Evolutionary conservation across 1,140 invertebrate genomes (phyloP), one percentile per base, ranked within the genome.

Genomic region (Drosophila leontia): DNA sequence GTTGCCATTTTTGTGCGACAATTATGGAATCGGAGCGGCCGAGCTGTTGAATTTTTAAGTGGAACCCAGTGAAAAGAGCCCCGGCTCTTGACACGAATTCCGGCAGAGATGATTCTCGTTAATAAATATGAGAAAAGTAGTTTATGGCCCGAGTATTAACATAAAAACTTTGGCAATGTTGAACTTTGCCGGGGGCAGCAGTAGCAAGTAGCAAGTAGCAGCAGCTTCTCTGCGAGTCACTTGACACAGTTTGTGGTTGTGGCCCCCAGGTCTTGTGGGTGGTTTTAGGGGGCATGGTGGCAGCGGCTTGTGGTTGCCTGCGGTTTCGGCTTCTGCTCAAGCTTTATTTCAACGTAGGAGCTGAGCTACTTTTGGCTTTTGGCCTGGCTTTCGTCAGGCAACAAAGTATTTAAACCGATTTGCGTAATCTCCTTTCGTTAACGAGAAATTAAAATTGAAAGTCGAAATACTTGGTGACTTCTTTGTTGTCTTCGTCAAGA

Each of bases 11-110:
- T 59, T 47, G 62, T 58, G 47, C 59, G 62, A 68, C 83, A 82
- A 86, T 87, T 87, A 82, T 79, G 70, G 69, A 87, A 61, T 76
- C 59, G 55, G 70, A 74, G 70, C 70, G 67, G 48, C 42, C 47
- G 62, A 71, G 67, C 67, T 55, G 78, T 62, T 85, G 74, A 23
- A 37, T 41, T 29, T 53, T 57, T 42, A 32, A 69, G 69, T 58
- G 51, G 23, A 15, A 29, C 1, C 34, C 17, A 37, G 45, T 48
- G n/a, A 53, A 68, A 69, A 53, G 63, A 41, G 68, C 34, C 48
- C 53, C 53, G 53, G 34, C 53, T 60, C 75, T 77, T 76, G 74
- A 76, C 74, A 76, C 61, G 32, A 65, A 75, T 76, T 51, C 72
- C 53, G 56, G 48, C 34, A 17, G 69, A 75, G 71, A 75, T 75